Conservation (phyloP, 2,888 invertebrate species). For the Sipha maydis region DNA sequence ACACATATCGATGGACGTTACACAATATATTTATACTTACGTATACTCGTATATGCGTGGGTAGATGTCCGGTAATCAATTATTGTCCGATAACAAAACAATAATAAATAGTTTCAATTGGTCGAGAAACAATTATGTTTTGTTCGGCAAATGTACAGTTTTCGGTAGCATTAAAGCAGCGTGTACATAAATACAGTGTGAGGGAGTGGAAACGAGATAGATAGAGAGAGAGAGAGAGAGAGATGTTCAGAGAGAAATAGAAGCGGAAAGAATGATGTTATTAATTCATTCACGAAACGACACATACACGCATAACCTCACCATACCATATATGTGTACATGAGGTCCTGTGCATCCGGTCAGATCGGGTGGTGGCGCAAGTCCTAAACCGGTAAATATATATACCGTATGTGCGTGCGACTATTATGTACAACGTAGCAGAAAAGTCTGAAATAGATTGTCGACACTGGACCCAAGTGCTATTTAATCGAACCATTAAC, state of each 20-base stretch:
- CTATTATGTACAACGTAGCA: background rate
- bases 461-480: background rate
- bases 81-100: background rate
- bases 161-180: background rate
- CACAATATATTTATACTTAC: background rate
- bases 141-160: background rate
- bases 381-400: background rate
- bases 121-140: background rate
- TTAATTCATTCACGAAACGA: background rate
- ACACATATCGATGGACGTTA: background rate
- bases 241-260: background rate
- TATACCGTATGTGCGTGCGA: background rate
- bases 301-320: background rate
- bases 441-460: background rate
- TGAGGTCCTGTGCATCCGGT: background rate
- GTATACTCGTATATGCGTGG: background rate
- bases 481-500: slow-evolving; percentile 33
- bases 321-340: background rate
- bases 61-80: background rate
- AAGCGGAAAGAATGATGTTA: background rate
- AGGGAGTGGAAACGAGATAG: too few species aligned
- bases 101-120: background rate
- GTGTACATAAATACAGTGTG: too few species aligned
- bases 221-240: background rate
- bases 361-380: background rate